Conservation (phyloP, 2,113 vertebrate genomes). For the Chunga burmeisteri region DNA sequence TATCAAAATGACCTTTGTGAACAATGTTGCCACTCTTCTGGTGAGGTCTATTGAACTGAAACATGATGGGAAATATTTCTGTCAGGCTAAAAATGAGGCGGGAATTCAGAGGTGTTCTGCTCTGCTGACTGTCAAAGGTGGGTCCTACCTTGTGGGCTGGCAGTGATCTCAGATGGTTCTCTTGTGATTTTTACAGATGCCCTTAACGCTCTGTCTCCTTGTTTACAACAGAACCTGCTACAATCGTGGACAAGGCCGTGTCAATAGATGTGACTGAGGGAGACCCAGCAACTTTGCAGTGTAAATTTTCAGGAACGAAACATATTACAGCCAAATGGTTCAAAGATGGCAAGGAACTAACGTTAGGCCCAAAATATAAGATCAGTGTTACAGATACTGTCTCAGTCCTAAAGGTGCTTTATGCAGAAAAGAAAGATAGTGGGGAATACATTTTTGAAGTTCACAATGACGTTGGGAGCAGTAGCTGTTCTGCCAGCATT, state of each 20-base stretch:
- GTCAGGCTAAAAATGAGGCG: conserved; percentile 95
- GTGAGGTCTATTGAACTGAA: conserved; percentile 85
- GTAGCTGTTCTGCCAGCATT: conserved; percentile 87
- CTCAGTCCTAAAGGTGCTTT: conserved; percentile 88
- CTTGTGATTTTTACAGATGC: background rate
- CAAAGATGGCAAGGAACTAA: conserved; percentile 87
- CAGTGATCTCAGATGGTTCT: background rate
- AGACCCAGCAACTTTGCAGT: conserved; percentile 92
- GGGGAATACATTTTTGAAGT: conserved; percentile 92
- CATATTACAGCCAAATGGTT: conserved; percentile 88
- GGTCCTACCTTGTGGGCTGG: conserved; percentile 54
- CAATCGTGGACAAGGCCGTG: conserved; percentile 87
- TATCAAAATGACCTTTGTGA: conserved; percentile 88
- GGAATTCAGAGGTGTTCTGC: conserved; percentile 93
- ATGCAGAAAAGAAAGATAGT: conserved; percentile 87
- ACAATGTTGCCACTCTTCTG: conserved; percentile 84
- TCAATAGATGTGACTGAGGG: conserved; percentile 96
- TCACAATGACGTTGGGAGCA: conserved; percentile 91
- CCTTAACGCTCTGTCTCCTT: conserved; percentile 28
- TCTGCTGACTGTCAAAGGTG: conserved; percentile 93
- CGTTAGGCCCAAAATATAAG: conserved; percentile 87
- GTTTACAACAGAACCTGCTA: conserved; percentile 89
- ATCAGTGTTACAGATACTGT: conserved; percentile 86
- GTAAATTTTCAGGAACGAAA: conserved; percentile 93
- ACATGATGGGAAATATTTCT: conserved; percentile 91